Evolutionary conservation across 2,113 vertebrate genomes (phyloP).

Genomic region (Rhinoptilus africanus): DNA sequence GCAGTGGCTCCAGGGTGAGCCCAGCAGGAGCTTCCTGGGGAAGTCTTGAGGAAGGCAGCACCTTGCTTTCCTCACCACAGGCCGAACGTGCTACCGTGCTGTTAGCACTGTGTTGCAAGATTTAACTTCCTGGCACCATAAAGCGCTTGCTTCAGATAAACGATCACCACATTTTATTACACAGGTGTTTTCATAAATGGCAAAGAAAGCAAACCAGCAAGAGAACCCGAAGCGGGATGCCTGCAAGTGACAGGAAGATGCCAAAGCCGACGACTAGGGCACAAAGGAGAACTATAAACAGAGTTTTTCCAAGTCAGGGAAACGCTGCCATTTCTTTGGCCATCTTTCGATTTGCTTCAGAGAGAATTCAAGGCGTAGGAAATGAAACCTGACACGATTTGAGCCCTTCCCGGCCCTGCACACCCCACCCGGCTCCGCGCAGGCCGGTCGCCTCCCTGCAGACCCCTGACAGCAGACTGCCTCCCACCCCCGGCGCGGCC

Average conservation of each 20-base stretch:
- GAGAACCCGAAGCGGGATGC: accelerated
- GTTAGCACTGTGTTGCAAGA: accelerated
- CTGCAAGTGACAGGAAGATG: too few species aligned
- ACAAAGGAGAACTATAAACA: neutral
- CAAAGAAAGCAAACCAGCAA: too few species aligned
- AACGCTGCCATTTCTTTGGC: neutral
- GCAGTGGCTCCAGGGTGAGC: accelerated
- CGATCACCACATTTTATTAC: neutral
- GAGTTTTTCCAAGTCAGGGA: neutral
- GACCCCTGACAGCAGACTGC: accelerated
- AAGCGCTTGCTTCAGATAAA: neutral
- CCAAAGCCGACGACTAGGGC: neutral
- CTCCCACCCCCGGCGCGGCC: neutral
- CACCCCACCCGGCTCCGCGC: neutral
- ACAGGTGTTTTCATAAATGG: neutral
- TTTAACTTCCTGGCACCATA: neutral
- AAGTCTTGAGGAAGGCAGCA: neutral
- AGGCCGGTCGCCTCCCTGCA: accelerated
- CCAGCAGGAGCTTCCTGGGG: accelerated
- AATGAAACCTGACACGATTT: accelerated
- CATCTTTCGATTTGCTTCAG: neutral
- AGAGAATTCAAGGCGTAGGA: neutral
- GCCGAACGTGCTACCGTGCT: accelerated
- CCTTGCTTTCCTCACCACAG: neutral
- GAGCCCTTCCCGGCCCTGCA: neutral